Conservation (phyloP, 2,888 invertebrate genomes). For the Chloroclystis v-ata region DNA sequence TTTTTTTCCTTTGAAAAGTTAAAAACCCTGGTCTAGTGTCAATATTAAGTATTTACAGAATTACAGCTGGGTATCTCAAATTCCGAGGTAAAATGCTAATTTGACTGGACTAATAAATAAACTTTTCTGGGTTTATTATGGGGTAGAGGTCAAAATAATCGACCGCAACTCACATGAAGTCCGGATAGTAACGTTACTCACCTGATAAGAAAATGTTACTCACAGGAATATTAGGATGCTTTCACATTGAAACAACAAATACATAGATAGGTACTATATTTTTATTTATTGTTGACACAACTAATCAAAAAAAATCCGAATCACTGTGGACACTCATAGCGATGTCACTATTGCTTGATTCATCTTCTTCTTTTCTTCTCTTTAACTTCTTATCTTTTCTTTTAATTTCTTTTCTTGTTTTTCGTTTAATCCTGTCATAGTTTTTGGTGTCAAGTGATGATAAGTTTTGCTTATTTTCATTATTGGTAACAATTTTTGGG, state of each 20-base stretch:
- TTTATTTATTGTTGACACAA: background rate
- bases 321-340: conserved; percentile 7
- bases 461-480: background rate
- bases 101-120: too few species aligned
- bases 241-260: conserved; percentile 8
- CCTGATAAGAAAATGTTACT: conserved; percentile 1
- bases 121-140: too few species aligned
- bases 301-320: conserved; percentile 3
- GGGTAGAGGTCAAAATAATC: background rate
- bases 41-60: too few species aligned
- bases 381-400: conserved; percentile 1
- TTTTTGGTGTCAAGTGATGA: background rate
- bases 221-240: conserved; percentile 5
- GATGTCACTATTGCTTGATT: conserved; percentile 7
- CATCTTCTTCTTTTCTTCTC: conserved; percentile 1
- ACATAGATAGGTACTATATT: background rate
- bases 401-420: conserved; percentile 3
- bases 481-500: background rate
- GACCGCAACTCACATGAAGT: conserved; percentile 9
- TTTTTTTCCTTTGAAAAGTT: too few species aligned
- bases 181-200: conserved; percentile 8
- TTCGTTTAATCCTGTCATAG: background rate
- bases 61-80: too few species aligned
- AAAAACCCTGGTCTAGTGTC: too few species aligned
- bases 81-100: too few species aligned